Conservation (phyloP, 1,140 invertebrate species). For the Lordiphosa mommai region DNA sequence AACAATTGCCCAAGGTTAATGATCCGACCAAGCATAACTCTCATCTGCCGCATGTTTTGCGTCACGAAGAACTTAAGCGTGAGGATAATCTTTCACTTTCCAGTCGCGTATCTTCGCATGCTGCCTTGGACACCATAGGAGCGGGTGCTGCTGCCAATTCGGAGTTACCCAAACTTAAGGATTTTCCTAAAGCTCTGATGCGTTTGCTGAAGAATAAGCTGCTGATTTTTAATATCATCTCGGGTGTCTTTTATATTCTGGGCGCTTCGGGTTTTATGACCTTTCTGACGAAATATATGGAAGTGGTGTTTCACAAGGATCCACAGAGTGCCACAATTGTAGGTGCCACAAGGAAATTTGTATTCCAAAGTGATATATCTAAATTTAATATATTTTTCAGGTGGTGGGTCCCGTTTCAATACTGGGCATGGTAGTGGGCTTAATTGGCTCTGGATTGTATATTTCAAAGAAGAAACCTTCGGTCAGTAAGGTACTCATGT, state of each 20-base stretch:
- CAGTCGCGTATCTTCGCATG: conserved; percentile 63
- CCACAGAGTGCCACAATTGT: conserved; percentile 83
- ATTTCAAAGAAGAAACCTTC: conserved; percentile 84
- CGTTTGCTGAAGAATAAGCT: conserved; percentile 83
- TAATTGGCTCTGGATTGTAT: conserved; percentile 83
- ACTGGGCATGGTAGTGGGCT: conserved; percentile 83
- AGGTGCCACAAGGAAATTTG: conserved; percentile 29
- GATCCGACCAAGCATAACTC: conserved; percentile 53
- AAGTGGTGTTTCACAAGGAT: conserved; percentile 85
- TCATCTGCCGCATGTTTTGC: conserved; percentile 62
- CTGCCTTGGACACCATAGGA: conserved; percentile 53
- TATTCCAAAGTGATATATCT: conserved; percentile 75
- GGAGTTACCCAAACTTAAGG: conserved; percentile 71
- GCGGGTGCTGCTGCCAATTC: conserved; percentile 45
- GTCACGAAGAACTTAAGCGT: conserved; percentile 60
- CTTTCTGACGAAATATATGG: conserved; percentile 86
- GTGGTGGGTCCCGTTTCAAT: conserved; percentile 83
- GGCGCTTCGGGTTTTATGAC: conserved; percentile 86
- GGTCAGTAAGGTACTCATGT: conserved; percentile 82
- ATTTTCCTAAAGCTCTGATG: conserved; percentile 82
- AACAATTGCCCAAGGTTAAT: conserved; percentile 79
- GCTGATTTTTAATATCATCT: conserved; percentile 82
- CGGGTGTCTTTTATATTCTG: conserved; percentile 83
- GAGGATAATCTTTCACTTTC: conserved; percentile 64
- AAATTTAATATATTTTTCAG: background rate